A percentile compares a stretch with the other conserved stretches of the same genome.
Conservation (phyloP, 2,797 vertebrate genomes). For the Paratrypauchen microcephalus region DNA sequence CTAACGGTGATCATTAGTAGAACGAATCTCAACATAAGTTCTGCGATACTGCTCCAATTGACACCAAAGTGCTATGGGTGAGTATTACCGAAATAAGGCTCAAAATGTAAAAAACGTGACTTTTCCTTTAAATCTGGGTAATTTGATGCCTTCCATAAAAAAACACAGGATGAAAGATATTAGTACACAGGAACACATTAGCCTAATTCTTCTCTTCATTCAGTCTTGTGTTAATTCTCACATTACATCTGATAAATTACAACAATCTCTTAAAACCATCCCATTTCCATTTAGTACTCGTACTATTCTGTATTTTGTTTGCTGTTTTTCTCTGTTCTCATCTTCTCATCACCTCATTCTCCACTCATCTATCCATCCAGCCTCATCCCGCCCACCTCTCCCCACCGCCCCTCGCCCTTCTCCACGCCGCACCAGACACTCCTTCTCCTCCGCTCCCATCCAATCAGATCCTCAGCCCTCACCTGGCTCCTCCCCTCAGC, state of each 20-base stretch:
- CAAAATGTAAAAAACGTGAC: too few species aligned
- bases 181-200: neutral
- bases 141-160: too few species aligned
- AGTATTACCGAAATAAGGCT: too few species aligned
- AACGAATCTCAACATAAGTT: too few species aligned
- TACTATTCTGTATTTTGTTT: slow-evolving; percentile 24
- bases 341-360: slow-evolving; percentile 27
- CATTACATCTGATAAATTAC: neutral
- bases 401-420: slow-evolving; percentile 60
- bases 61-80: too few species aligned
- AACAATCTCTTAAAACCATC: neutral
- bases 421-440: slow-evolving; percentile 55
- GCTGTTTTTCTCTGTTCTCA: slow-evolving; percentile 23
- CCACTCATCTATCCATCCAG: slow-evolving; percentile 34
- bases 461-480: slow-evolving; percentile 51
- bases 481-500: slow-evolving; percentile 61
- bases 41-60: too few species aligned
- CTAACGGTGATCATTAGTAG: too few species aligned
- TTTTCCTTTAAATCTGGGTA: too few species aligned
- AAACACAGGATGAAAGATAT: too few species aligned
- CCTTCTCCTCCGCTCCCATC: slow-evolving; percentile 32
- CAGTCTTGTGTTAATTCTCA: neutral
- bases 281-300: neutral
- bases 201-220: neutral
- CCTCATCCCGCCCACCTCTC: slow-evolving; percentile 65